Evolutionary conservation across 2,113 vertebrate species (phyloP).

Genomic region (Chauna torquata): DNA sequence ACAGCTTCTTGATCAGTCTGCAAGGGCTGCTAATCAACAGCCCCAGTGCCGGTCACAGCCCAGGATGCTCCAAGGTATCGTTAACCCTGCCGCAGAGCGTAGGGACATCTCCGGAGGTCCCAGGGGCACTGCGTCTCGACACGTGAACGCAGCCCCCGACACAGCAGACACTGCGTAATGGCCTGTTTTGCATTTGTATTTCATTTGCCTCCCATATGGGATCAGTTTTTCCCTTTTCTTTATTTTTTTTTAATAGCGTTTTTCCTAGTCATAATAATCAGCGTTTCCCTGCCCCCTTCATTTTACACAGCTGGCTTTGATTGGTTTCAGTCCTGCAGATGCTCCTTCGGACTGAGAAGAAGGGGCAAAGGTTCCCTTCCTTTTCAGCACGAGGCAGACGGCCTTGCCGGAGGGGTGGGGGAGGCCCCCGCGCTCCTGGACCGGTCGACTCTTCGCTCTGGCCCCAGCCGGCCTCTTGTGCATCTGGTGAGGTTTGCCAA

Average conservation of each 20-base stretch:
- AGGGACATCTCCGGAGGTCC: background rate
- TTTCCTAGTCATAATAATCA: constrained; percentile 73
- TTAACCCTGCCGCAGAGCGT: accelerated
- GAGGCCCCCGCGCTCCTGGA: accelerated
- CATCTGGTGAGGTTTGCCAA: constrained; percentile 45
- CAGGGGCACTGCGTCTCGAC: background rate
- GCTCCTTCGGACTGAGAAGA: constrained; percentile 12
- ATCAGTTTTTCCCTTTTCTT: constrained; percentile 61
- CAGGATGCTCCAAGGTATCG: background rate
- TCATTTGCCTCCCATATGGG: constrained; percentile 35
- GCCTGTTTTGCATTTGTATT: constrained; percentile 41
- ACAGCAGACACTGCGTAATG: background rate
- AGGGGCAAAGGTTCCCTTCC: constrained; percentile 52
- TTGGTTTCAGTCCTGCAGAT: constrained; percentile 62
- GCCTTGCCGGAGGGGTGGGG: background rate
- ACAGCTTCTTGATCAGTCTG: background rate
- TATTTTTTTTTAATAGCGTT: constrained; percentile 69
- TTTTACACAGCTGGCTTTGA: constrained; percentile 79
- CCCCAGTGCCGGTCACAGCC: background rate
- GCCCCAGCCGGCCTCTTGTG: constrained; percentile 1
- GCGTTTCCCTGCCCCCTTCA: constrained; percentile 20
- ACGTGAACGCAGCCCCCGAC: background rate
- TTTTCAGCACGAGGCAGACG: background rate
- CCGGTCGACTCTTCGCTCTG: background rate
- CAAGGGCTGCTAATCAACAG: background rate